Percentiles rank a stretch among this genome's conserved stretches.
These are phyloP conservation scores for Sabellastarte sp. DNA, from an alignment of 2,888 invertebrate species.

Conservation along the genomic window DNA sequence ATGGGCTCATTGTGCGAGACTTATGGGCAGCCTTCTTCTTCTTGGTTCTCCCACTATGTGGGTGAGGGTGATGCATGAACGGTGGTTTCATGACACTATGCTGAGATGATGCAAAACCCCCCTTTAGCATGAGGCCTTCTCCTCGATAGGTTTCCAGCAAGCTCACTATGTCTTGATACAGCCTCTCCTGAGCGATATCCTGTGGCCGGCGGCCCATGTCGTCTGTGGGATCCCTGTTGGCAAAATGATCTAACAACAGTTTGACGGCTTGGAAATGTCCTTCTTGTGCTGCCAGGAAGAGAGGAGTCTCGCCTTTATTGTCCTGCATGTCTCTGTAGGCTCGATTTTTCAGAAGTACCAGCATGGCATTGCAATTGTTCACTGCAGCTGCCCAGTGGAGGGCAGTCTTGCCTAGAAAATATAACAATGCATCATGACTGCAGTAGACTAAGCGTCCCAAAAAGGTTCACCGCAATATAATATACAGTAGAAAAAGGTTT, in stretches of 20 bases:
- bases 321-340: conserved; percentile 97
- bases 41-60: conserved; percentile 1
- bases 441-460: too few relatives aligned
- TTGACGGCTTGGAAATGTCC: conserved; percentile 91
- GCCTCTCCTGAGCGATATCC: conserved; percentile 87
- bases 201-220: conserved; percentile 95
- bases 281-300: conserved; percentile 94
- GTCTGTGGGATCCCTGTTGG: conserved; percentile 95
- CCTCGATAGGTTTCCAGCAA: conserved; percentile 68
- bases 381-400: conserved; percentile 98
- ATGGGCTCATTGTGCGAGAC: neutral
- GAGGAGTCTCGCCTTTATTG: conserved; percentile 93
- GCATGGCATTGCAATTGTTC: conserved; percentile 91
- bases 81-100: too few relatives aligned
- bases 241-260: conserved; percentile 84
- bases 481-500: too few relatives aligned
- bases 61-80: conserved; percentile 3
- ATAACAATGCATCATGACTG: too few relatives aligned
- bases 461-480: too few relatives aligned
- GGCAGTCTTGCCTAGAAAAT: conserved; percentile 81
- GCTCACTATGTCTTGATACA: conserved; percentile 89
- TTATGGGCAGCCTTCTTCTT: conserved; percentile 3
- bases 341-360: conserved; percentile 80
- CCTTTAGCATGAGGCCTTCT: too few relatives aligned
- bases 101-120: too few relatives aligned